phyloP scores from a whole-genome alignment of 1,140 invertebrate genomes.

The Daktulosphaira vitifoliae region DNA sequence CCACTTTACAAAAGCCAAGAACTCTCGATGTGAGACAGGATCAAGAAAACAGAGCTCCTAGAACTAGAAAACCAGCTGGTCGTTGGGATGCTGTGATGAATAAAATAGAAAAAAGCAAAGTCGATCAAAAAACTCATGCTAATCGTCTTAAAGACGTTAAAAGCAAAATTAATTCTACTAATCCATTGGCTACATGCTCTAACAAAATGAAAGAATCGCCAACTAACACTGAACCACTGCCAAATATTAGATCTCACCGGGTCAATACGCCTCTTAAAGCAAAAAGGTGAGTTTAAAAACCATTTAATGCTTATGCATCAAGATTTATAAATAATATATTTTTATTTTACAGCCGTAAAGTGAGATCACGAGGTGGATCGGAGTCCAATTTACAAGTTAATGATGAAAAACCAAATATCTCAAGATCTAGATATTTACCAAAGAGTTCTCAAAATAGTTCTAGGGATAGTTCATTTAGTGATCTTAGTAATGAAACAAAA shows the following conservation, averaged over 20 bases:
- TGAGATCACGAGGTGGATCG: slow-evolving; percentile 20
- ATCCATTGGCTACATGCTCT: not conserved
- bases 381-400: slow-evolving; percentile 16
- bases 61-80: slow-evolving; percentile 38
- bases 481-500: slow-evolving; percentile 21
- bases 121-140: slow-evolving; percentile 56
- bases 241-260: not conserved
- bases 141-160: slow-evolving; percentile 65
- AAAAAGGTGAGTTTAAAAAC: not conserved
- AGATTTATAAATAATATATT: too few relatives aligned
- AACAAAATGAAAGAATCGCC: slow-evolving; percentile 19
- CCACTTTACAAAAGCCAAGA: slow-evolving; percentile 60
- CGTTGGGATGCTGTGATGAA: slow-evolving; percentile 69
- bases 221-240: slow-evolving; percentile 19
- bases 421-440: slow-evolving; percentile 8
- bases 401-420: not conserved
- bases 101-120: slow-evolving; percentile 65
- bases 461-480: slow-evolving; percentile 25
- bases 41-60: slow-evolving; percentile 42
- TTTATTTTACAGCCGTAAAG: slow-evolving; percentile 14
- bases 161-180: slow-evolving; percentile 54
- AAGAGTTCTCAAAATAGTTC: slow-evolving; percentile 30
- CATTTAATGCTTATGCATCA: too few relatives aligned
- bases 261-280: slow-evolving; percentile 9
- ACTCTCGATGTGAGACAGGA: slow-evolving; percentile 56